Conservation (phyloP, 1,140 invertebrate species). For the Periplaneta americana region DNA sequence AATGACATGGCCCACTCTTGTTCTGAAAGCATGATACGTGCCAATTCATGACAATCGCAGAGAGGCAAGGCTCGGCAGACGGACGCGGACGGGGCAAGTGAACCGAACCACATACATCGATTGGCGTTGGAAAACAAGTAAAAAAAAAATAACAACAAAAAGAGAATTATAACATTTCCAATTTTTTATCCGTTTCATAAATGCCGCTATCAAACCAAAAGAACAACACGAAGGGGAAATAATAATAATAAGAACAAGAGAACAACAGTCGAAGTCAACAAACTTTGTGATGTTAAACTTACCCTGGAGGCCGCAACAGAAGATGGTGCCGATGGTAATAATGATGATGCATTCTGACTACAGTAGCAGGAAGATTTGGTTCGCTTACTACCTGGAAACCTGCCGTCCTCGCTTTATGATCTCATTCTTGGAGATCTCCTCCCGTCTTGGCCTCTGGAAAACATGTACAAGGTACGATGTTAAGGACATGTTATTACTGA, state of each 20-base stretch:
- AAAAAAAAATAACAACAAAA: background rate
- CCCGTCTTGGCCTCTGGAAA: background rate
- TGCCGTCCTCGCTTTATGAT: background rate
- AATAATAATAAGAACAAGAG: background rate
- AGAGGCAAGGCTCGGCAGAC: background rate
- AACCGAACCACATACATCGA: background rate
- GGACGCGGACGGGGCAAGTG: background rate
- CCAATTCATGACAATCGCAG: background rate
- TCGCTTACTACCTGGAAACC: background rate
- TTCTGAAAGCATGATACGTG: background rate
- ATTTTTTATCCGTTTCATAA: background rate
- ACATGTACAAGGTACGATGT: too few species aligned
- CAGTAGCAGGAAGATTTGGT: background rate
- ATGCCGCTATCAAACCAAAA: background rate
- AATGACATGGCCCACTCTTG: background rate
- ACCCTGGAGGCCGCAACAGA: background rate
- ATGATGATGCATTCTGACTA: background rate
- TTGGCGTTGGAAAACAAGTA: background rate
- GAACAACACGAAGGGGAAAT: background rate
- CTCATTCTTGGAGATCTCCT: background rate
- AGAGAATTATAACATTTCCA: background rate
- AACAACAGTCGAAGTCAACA: background rate
- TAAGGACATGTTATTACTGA: background rate
- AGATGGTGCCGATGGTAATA: background rate
- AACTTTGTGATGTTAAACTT: background rate